phyloP scores from a whole-genome alignment of 2,797 vertebrate species.

The Fringilla coelebs region DNA sequence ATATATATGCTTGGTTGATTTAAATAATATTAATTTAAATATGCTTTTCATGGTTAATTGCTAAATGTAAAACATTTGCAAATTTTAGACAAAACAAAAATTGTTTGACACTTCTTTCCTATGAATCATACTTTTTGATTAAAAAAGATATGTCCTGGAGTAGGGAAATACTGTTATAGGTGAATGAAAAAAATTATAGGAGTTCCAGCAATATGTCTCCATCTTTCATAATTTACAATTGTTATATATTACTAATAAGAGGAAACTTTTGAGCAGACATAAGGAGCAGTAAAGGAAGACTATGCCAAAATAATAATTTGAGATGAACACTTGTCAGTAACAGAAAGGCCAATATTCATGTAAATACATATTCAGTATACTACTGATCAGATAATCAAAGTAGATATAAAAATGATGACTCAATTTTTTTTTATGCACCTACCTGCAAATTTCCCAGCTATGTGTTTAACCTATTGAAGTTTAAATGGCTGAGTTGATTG shows the following conservation, averaged over 20 bases:
- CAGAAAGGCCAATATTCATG: not conserved
- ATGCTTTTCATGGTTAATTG: constrained; percentile 38
- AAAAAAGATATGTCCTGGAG: constrained; percentile 42
- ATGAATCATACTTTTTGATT: not conserved
- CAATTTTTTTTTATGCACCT: not conserved
- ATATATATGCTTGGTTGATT: not conserved
- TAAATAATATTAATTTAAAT: constrained; percentile 21
- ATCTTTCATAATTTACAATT: not conserved
- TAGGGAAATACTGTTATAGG: constrained; percentile 19
- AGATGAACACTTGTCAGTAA: not conserved
- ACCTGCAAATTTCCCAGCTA: not conserved
- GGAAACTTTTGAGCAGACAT: not conserved
- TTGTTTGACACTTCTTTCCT: constrained; percentile 37
- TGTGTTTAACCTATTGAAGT: not conserved
- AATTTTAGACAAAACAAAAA: constrained; percentile 41
- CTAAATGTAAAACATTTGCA: constrained; percentile 30
- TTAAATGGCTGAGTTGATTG: not conserved
- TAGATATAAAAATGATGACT: not conserved
- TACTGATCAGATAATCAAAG: not conserved
- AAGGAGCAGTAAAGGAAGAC: not conserved
- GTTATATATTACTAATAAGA: not conserved
- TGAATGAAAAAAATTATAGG: not conserved
- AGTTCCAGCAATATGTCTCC: not conserved
- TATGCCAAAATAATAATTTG: not conserved
- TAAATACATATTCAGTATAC: not conserved